These are phyloP conservation scores for Darevskia nairensis DNA, from an alignment of 2,797 vertebrate genomes.

Conservation along the genomic window DNA sequence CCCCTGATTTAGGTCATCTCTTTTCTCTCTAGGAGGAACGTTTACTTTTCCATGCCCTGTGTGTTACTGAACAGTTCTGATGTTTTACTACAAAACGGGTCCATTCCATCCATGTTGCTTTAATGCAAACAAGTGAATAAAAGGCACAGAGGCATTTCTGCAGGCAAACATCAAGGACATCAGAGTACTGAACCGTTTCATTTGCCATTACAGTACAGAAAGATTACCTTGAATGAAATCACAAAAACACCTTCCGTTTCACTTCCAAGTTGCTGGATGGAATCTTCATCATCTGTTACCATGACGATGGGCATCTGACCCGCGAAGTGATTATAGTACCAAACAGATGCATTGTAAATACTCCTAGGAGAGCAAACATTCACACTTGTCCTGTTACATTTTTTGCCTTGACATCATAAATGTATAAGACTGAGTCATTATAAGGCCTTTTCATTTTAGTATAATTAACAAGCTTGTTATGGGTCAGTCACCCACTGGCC, in stretches of 20 bases:
- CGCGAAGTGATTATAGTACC: constrained; percentile 93
- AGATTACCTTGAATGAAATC: constrained; percentile 90
- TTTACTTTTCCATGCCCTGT: constrained; percentile 19
- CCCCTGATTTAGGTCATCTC: background rate
- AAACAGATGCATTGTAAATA: constrained; percentile 92
- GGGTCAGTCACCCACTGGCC: background rate
- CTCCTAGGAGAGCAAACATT: constrained; percentile 81
- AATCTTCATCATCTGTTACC: constrained; percentile 91
- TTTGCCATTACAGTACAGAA: constrained; percentile 46
- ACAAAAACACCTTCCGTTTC: constrained; percentile 91
- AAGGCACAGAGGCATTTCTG: constrained; percentile 15
- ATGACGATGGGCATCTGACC: constrained; percentile 89
- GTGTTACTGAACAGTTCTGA: constrained; percentile 23
- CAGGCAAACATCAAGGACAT: background rate
- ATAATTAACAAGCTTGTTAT: background rate
- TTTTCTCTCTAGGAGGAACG: background rate
- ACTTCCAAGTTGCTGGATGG: constrained; percentile 83
- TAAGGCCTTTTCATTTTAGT: background rate
- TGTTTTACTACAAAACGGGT: background rate
- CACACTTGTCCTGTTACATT: constrained; percentile 10
- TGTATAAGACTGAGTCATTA: background rate
- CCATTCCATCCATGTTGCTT: constrained; percentile 1
- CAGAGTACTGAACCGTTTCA: constrained; percentile 10
- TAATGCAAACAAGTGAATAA: constrained; percentile 43
- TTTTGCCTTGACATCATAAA: background rate